Evolutionary conservation across 2,797 vertebrate genomes (phyloP), one percentile per base, ranked within the genome.

Genomic region (Alca torda): DNA sequence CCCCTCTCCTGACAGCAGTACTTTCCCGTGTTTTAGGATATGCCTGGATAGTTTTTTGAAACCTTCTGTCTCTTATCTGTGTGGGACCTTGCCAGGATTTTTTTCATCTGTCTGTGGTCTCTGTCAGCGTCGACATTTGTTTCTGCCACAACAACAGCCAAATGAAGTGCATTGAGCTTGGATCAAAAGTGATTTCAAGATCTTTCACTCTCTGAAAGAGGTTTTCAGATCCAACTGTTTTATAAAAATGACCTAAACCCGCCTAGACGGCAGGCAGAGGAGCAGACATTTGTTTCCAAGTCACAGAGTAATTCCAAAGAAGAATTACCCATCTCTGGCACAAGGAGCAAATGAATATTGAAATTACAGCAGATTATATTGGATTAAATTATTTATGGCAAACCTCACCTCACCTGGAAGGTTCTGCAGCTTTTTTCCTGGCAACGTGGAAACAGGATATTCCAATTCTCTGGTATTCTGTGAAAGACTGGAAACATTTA

Each of bases 311-410:
- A 87, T 94, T 96, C 92, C 89, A 86, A 94, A 94, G 90, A 94
- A 95, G 92, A 97, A 97, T 96, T 82, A 95, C 90, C 95, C 84
- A 78, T 86, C 82, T 79, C 87, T 97, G 95, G 95, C 94, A 82
- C 84, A 50, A 76, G 37, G 46, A 92, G 59, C 59, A 82, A 92
- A 94, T 31, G 69, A 95, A 88, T 95, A 94, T 86, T 95, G 93
- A 94, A 96, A 96, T 97, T 96, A 97, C 80, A 93, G 96, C 82
- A 91, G 92, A 97, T 96, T 96, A 96, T 92, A 96, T 51, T 92
- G 82, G 93, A 97, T 97, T 97, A 96, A 96, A 97, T 96, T 91
- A 96, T 97, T 96, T 84, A 96, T 96, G 96, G 92, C 97, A 95
- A 96, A 79, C 63, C 82, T 87, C 93, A 65, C 87, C 92, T 96